Evolutionary conservation across 2,797 vertebrate species (phyloP).

Genomic region (Sebastes dallii): DNA sequence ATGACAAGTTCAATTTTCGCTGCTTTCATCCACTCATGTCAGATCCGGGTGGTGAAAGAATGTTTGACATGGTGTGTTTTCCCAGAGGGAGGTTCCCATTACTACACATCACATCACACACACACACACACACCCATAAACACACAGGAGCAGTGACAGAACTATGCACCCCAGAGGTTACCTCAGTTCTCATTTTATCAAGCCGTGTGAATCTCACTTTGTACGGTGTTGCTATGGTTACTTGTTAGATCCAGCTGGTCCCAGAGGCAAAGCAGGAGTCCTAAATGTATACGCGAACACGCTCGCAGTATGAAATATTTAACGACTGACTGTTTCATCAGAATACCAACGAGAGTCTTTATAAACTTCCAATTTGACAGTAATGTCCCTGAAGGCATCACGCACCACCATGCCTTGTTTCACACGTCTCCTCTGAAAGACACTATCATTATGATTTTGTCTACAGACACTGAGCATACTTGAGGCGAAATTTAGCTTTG

Average conservation of each 20-base stretch:
- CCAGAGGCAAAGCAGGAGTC: slow-evolving; percentile 60
- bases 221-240: slow-evolving; percentile 79
- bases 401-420: background rate
- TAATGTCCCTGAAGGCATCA: background rate
- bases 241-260: slow-evolving; percentile 67
- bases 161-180: slow-evolving; percentile 63
- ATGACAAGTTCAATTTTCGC: background rate
- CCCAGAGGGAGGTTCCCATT: slow-evolving; percentile 39
- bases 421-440: background rate
- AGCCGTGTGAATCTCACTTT: slow-evolving; percentile 62
- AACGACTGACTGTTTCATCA: slow-evolving; percentile 43
- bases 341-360: slow-evolving; percentile 22
- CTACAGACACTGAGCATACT: background rate
- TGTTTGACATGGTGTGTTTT: slow-evolving; percentile 42
- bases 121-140: slow-evolving; percentile 10
- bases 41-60: slow-evolving; percentile 1
- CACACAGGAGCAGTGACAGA: slow-evolving; percentile 41
- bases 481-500: background rate
- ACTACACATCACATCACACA: slow-evolving; percentile 20
- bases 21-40: slow-evolving; percentile 32
- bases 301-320: slow-evolving; percentile 58
- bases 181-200: slow-evolving; percentile 72
- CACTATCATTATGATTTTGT: background rate
- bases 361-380: slow-evolving; percentile 31
- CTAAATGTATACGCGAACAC: slow-evolving; percentile 60